Base-by-base conservation (phyloP, 2,888 invertebrate genomes). In the Epistrophella euchroma region DNA sequence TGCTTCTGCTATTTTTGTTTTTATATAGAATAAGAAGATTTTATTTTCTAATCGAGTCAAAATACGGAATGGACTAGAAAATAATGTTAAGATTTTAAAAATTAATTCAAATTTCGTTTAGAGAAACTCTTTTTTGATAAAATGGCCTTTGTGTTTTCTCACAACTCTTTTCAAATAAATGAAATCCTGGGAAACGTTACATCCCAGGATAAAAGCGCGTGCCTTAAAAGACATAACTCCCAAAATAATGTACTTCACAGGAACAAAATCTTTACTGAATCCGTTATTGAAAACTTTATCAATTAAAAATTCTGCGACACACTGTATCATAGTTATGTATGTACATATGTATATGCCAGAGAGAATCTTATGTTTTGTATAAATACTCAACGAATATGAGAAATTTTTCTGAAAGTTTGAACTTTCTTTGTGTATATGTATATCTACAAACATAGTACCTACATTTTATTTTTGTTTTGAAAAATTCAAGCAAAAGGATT, bases 401-500 rank as follows among this genome's bases (percentile, higher is more conserved):
- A 22, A n/a, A 22, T 40, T 9, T 73, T 73, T 72, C 73, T 50
- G 28, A 83, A 83, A 81, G 70, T 81, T 81, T 56, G n/a, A 60
- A 81, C 55, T 52, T 75, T 75, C 66, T 60, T 68, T 62, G 60
- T 76, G 52, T 56, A 75, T 45, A n/a, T 5, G 19, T 11, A 15
- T 25, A 25, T 6, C 10, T 47, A 47, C 11, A 50, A 50, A 22
- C 25, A 52, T 5, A n/a, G 47, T 45, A 13, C 40, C 50, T 66
- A 52, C 25, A 35, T 32, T 19, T 78, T 43, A 71, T 75, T 71
- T 64, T 74, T 84, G 73, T 84, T 84, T 74, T 79, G 64, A 68
- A 68, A 72, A 73, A 43, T 68, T 73, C 55, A 37, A 68, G 71
- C 68, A 60, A 85, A 85, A 85, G 85, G 85, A 85, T 85, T 81